phyloP scores from a whole-genome alignment of 2,113 vertebrate species.

The Ophthalmotilapia sp. region DNA sequence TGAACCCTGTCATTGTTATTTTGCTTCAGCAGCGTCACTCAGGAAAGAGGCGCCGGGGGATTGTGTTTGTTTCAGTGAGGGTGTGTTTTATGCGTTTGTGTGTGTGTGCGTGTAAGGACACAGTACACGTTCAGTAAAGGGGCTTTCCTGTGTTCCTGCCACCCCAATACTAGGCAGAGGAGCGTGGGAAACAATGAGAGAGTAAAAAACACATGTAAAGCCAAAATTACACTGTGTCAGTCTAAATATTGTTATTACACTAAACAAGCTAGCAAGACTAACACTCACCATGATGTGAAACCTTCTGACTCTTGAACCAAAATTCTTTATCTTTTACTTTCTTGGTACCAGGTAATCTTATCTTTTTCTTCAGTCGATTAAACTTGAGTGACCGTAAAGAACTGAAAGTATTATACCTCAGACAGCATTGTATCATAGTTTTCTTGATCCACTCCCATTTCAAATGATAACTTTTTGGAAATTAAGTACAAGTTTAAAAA shows the following conservation, averaged over 20 bases:
- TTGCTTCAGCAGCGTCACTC: conserved; percentile 52
- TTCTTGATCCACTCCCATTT: neutral
- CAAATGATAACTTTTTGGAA: neutral
- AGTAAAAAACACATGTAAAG: neutral
- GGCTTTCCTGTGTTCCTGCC: conserved; percentile 62
- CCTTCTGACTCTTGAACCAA: neutral
- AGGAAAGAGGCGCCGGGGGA: conserved; percentile 67
- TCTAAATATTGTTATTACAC: neutral
- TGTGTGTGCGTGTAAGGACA: conserved; percentile 21
- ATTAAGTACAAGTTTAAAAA: neutral
- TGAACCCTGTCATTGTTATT: conserved; percentile 69
- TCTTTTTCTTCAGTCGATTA: neutral
- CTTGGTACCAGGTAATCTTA: neutral
- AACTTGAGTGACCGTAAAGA: neutral
- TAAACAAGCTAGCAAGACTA: neutral
- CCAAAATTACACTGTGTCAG: neutral
- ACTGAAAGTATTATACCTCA: neutral
- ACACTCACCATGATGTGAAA: neutral
- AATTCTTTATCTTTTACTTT: neutral
- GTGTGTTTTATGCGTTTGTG: conserved; percentile 36
- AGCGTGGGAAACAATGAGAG: conserved; percentile 53
- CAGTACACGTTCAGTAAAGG: conserved; percentile 32
- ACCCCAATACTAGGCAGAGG: conserved; percentile 22
- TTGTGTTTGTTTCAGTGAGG: conserved; percentile 67
- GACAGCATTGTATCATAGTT: neutral